Base-by-base conservation (phyloP, 2,113 vertebrate species). In the Corythornis cristatus region DNA sequence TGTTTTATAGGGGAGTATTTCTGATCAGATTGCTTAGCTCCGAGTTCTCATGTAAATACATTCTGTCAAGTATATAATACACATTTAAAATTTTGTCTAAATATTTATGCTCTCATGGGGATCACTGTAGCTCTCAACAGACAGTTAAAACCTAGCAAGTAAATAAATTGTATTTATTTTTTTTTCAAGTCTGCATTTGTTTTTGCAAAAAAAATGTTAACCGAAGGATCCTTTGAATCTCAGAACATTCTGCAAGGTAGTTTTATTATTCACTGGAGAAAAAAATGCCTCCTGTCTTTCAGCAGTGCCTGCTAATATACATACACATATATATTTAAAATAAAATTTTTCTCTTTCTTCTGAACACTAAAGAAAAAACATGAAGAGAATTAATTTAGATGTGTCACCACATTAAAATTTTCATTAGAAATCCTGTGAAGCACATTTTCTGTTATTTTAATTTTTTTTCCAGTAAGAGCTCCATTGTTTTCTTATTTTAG, bases 31-130 rank as follows among this genome's bases (percentile, higher is more conserved):
- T 96, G 82, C 95, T 95, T 97, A 96, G 95, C 90, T 93, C 80
- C 88, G 86, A 97, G 96, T 85, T 97, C 90, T 97, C 96, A 90
- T 89, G 91, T 95, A 96, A 96, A 96, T 95, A 95, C 50, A n/a
- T 97, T 97, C 92, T 89, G 85, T 97, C 94, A 96, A 97, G 95
- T 96, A 96, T 93, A 95, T 95, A 93, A 91, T 97, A 94, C 94
- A 96, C 87, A 93, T 96, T 96, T 97, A 83, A 94, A 97, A 97
- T 96, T 93, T 96, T 96, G 95, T 97, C 97, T 96, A 98, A 98
- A 98, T 97, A 97, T 98, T 97, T 98, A 96, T 97, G 78, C 88
- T 93, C 76, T 95, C 96, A 93, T 96, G 88, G 51, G 92, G 83
- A 97, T 97, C 93, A 61, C 78, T 92, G 58, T 75, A 94, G 81